phyloP scores from a whole-genome alignment of 1,140 invertebrate genomes.

The Nephotettix cincticeps region DNA sequence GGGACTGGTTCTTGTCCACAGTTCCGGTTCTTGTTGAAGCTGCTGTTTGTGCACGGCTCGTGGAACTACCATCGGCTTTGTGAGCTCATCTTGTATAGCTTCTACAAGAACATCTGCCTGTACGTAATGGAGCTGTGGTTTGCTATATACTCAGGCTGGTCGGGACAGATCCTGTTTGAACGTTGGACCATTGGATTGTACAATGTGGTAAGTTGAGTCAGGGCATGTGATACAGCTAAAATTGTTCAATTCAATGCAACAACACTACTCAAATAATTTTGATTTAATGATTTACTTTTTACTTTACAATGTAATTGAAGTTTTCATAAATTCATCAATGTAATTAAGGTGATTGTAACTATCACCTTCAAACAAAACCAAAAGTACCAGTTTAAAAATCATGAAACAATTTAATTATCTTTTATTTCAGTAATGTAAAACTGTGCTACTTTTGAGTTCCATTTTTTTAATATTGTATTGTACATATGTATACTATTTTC shows the following conservation, averaged over 20 bases:
- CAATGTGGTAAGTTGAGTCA: slow-evolving; percentile 72
- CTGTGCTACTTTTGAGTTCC: too few species aligned
- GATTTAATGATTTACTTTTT: background rate
- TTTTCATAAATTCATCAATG: too few species aligned
- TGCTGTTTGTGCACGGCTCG: slow-evolving; percentile 96
- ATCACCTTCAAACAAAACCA: too few species aligned
- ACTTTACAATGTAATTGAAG: too few species aligned
- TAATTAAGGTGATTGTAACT: too few species aligned
- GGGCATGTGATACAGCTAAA: background rate
- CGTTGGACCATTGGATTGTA: slow-evolving; percentile 97
- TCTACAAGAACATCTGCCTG: slow-evolving; percentile 99
- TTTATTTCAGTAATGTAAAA: too few species aligned
- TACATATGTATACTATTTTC: too few species aligned
- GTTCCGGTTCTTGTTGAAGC: slow-evolving; percentile 86
- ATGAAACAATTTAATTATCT: too few species aligned
- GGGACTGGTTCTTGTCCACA: too few species aligned
- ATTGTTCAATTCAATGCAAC: background rate
- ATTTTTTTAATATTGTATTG: too few species aligned
- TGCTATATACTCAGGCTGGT: slow-evolving; percentile 96
- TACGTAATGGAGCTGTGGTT: slow-evolving; percentile 99
- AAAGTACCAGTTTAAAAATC: too few species aligned
- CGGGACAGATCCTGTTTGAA: slow-evolving; percentile 97
- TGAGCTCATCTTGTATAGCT: slow-evolving; percentile 98
- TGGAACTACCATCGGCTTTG: slow-evolving; percentile 98
- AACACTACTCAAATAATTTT: background rate